These are phyloP conservation scores for Scytalopus superciliaris DNA, from an alignment of 2,113 vertebrate genomes.

Conservation along the genomic window DNA sequence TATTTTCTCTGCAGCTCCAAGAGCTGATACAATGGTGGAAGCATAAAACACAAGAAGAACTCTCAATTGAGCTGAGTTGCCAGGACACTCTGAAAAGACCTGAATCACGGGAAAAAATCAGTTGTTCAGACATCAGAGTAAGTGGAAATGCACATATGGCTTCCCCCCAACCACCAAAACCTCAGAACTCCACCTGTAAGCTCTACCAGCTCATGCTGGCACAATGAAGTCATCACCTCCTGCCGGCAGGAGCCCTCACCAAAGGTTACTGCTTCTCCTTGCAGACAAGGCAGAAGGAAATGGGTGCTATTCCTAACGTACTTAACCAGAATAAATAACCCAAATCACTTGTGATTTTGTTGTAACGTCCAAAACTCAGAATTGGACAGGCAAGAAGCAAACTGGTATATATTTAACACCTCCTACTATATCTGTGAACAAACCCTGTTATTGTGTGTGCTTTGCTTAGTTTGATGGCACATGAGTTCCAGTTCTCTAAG, in stretches of 20 bases:
- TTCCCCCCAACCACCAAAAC: background rate
- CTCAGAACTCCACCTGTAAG: background rate
- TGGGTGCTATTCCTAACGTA: background rate
- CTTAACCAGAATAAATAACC: background rate
- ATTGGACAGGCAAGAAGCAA: background rate
- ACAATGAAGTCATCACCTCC: background rate
- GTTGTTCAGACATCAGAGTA: background rate
- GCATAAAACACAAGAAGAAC: conserved; percentile 94
- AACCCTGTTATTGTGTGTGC: background rate
- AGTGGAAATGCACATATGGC: background rate
- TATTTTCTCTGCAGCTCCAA: conserved; percentile 79
- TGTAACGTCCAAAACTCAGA: background rate
- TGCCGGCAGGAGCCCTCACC: background rate
- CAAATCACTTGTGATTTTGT: background rate
- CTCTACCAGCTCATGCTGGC: background rate
- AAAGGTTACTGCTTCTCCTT: background rate
- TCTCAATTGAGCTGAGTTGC: conserved; percentile 79
- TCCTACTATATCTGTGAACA: background rate
- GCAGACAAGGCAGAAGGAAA: background rate
- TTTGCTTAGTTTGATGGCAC: background rate
- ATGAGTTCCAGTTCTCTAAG: background rate
- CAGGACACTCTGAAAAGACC: conserved; percentile 80
- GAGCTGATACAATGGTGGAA: conserved; percentile 84
- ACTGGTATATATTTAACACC: background rate
- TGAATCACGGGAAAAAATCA: conserved; percentile 29